These are phyloP conservation scores for Atethmia centrago DNA, from an alignment of 2,888 invertebrate species.

Conservation along the genomic window DNA sequence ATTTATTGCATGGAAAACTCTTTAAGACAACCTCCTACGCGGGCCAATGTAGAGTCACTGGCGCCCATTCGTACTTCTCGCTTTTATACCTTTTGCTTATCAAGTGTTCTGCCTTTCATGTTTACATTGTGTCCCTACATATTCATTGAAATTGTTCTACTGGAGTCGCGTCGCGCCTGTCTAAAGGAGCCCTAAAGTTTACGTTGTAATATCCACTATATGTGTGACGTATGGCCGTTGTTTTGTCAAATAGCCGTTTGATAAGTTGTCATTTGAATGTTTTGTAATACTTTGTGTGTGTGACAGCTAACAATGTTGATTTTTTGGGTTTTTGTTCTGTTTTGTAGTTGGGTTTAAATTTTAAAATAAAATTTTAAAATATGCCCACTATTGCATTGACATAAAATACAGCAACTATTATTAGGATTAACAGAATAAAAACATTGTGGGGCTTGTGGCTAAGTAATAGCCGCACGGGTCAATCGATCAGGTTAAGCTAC, in stretches of 20 bases:
- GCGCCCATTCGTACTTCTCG: no score
- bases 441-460: no score
- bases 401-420: background rate
- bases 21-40: no score
- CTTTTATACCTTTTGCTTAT: no score
- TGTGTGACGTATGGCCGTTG: constrained; percentile 69
- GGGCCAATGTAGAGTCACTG: no score
- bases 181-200: constrained; percentile 62
- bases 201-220: constrained; percentile 78
- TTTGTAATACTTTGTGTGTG: constrained; percentile 5
- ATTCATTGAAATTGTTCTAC: background rate
- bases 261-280: constrained; percentile 35
- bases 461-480: no score
- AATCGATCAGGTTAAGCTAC: no score
- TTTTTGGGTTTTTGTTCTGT: background rate
- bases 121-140: no score
- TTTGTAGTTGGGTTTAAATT: background rate
- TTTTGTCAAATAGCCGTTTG: constrained; percentile 37
- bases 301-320: constrained; percentile 4
- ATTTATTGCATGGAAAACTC: no score
- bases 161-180: background rate
- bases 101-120: no score
- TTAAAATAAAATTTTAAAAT: background rate
- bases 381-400: background rate
- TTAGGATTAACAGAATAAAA: background rate